Base-by-base conservation (phyloP, 2,888 invertebrate genomes). In the Hyalella azteca region DNA sequence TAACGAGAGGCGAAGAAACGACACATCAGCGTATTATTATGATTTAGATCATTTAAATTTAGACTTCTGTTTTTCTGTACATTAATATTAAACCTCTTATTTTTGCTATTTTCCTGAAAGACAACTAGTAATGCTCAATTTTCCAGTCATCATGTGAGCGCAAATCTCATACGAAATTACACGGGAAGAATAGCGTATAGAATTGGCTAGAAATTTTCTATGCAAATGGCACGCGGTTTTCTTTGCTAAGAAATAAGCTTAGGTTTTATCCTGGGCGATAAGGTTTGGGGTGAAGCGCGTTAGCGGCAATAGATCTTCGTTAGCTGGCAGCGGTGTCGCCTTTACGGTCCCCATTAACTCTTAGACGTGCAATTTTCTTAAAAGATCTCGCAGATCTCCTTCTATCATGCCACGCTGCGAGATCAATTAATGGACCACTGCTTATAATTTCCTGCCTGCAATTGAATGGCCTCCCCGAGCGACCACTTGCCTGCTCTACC, bases 301-400 rank as follows among this genome's bases (percentile, higher is more conserved):
- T 36, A 32, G 9, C n/a, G 66, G 36, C 36, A 36, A 66, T 66
- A 66, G 19, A 36, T 66, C 66, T 66, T 66, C 66, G 66, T 66
- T 66, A 66, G 66, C 13, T 66, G 36, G 66, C 36, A 36, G 36
- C 15, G 66, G 66, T 66, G 66, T 66, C 66, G 66, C 66, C 66
- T 66, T 66, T 36, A 66, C 66, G 66, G 66, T 66, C 66, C 36
- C 39, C 66, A 66, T 66, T 66, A 66, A 36, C 66, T 36, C 36
- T 19, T 66, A 36, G 29, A 66, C 36, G 29, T 66, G 66, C 36
- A 66, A 66, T 66, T 66, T 66, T 36, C 66, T 13, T 66, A 66
- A 36, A 66, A 66, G 66, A 66, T 66, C 66, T 19, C 32, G 66
- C 66, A 66, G 66, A 66, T 66, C 39, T 66, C 66, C 36, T 36